Evolutionary conservation across 2,888 invertebrate genomes (phyloP).

Genomic region (Agrochola litura): DNA sequence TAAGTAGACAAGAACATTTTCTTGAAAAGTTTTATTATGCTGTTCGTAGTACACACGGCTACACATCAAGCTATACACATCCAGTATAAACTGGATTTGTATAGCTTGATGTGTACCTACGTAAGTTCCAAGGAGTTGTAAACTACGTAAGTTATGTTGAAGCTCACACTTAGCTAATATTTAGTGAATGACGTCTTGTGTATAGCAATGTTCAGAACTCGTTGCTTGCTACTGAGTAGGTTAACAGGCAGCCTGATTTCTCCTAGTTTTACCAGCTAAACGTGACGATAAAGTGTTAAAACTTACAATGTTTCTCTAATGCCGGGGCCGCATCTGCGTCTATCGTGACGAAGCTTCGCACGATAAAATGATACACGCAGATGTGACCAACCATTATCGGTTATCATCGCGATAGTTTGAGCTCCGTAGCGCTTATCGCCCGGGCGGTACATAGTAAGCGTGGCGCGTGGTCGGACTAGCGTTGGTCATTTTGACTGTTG

Average conservation of each 20-base stretch:
- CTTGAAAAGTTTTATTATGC: background rate
- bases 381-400: too few relatives aligned
- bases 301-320: conserved; percentile 20
- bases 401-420: too few relatives aligned
- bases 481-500: too few relatives aligned
- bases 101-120: too few relatives aligned
- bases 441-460: too few relatives aligned
- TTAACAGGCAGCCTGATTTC: conserved; percentile 35
- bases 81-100: too few relatives aligned
- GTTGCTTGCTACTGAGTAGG: conserved; percentile 10
- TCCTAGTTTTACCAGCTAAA: conserved; percentile 32
- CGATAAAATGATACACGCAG: too few relatives aligned
- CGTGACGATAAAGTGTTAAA: conserved; percentile 42
- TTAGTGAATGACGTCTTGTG: conserved; percentile 21
- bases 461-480: too few relatives aligned
- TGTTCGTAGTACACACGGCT: background rate
- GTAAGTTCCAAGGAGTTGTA: background rate
- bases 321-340: too few relatives aligned
- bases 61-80: too few relatives aligned
- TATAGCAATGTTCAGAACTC: conserved; percentile 19
- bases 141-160: conserved; percentile 4
- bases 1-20: conserved; percentile 4
- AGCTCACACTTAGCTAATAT: conserved; percentile 22
- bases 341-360: too few relatives aligned
- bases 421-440: too few relatives aligned